Evolutionary conservation across 2,888 invertebrate genomes (phyloP).

Genomic region (Drosophila birchii): DNA sequence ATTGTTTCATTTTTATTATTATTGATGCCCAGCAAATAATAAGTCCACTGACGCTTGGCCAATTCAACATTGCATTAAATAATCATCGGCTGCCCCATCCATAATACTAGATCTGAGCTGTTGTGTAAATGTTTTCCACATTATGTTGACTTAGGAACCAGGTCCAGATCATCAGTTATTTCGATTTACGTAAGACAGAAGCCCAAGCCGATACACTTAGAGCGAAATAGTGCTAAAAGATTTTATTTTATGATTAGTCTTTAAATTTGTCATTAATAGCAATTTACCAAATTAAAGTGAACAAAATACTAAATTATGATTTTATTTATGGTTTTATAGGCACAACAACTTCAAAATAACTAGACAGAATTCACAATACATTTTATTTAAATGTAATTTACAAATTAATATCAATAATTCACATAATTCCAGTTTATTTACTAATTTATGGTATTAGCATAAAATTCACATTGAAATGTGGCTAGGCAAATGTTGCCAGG

Average conservation of each 20-base stretch:
- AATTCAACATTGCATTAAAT: conserved; percentile 7
- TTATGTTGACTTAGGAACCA: conserved; percentile 13
- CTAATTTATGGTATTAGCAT: no score
- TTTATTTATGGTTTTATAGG: no score
- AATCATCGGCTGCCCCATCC: background rate
- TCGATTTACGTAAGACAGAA: conserved; percentile 5
- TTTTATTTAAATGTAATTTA: no score
- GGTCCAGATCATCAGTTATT: conserved; percentile 6
- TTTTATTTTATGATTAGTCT: no score
- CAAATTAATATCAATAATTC: no score
- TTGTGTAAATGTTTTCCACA: conserved; percentile 21
- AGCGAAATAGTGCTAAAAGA: background rate
- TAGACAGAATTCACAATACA: no score
- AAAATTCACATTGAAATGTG: background rate
- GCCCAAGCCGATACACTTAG: background rate
- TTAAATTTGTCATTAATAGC: background rate
- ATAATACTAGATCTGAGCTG: background rate
- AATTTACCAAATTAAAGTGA: background rate
- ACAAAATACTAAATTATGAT: background rate
- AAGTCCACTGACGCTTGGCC: conserved; percentile 18
- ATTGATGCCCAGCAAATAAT: conserved; percentile 21
- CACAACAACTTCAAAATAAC: no score
- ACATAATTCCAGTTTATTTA: no score
- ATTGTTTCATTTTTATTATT: background rate
- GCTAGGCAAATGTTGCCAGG: background rate